These are phyloP conservation scores for Pharmacophagus antenor DNA, from an alignment of 2,888 invertebrate genomes.

Conservation along the genomic window DNA sequence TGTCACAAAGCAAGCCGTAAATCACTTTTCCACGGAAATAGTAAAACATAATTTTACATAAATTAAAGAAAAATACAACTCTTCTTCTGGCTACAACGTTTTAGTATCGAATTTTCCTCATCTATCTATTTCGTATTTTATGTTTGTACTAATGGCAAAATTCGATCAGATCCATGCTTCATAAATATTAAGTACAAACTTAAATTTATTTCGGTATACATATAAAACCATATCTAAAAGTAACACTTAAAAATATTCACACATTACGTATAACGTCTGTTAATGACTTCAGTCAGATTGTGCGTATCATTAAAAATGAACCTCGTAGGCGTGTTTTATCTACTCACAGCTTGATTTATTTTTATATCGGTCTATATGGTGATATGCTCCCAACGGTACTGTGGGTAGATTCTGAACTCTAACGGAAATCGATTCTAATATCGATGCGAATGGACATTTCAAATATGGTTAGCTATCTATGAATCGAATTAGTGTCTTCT, in stretches of 20 bases:
- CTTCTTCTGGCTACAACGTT: too few species aligned
- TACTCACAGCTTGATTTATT: conserved; percentile 40
- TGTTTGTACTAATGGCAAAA: background rate
- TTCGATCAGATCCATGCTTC: background rate
- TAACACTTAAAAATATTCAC: conserved; percentile 16
- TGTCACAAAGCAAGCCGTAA: too few species aligned
- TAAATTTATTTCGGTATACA: background rate
- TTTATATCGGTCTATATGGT: conserved; percentile 47
- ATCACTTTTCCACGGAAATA: too few species aligned
- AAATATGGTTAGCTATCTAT: conserved; percentile 65
- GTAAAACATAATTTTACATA: too few species aligned
- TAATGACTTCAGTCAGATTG: conserved; percentile 25
- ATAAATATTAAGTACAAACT: background rate
- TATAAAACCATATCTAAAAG: background rate
- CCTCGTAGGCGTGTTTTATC: conserved; percentile 36
- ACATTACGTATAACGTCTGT: conserved; percentile 17
- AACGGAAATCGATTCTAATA: conserved; percentile 64
- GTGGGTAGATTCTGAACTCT: conserved; percentile 66
- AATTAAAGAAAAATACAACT: too few species aligned
- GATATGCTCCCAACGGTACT: conserved; percentile 46
- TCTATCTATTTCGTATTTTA: background rate
- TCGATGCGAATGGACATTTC: conserved; percentile 60
- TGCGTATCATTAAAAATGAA: conserved; percentile 28
- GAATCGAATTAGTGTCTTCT: conserved; percentile 68
- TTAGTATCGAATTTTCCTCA: too few species aligned